Evolutionary conservation across 2,113 vertebrate species (phyloP).

Genomic region (Ginglymostoma cirratum): DNA sequence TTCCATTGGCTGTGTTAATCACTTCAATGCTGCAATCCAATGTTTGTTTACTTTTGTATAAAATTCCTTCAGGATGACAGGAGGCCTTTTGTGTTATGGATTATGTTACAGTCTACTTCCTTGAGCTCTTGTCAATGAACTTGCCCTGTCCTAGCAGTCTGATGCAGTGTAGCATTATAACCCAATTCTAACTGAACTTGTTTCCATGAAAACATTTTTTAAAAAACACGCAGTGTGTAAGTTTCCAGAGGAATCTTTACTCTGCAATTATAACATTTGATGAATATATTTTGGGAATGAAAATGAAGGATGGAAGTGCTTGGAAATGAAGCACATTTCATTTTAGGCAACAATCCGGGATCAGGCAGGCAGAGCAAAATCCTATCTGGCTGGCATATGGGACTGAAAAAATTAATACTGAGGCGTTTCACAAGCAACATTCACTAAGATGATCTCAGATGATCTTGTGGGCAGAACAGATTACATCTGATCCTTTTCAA

Average conservation of each 20-base stretch:
- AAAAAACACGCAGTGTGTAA: neutral
- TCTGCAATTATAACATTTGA: neutral
- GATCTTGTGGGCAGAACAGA: too few relatives aligned
- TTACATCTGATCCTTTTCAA: too few relatives aligned
- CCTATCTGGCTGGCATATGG: too few relatives aligned
- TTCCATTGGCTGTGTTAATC: slow-evolving; percentile 1
- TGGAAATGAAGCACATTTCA: too few relatives aligned
- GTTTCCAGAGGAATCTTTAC: neutral
- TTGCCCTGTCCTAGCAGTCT: neutral
- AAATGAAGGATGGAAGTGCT: too few relatives aligned
- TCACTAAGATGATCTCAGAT: too few relatives aligned
- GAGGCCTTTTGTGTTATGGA: neutral
- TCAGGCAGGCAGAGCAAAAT: too few relatives aligned
- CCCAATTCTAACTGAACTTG: neutral
- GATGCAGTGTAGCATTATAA: neutral
- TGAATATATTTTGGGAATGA: too few relatives aligned
- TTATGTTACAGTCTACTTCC: neutral
- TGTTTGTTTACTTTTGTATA: slow-evolving; percentile 23
- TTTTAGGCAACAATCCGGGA: too few relatives aligned
- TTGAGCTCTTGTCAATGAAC: neutral
- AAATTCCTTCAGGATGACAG: slow-evolving; percentile 17
- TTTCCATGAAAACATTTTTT: neutral
- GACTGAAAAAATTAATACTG: too few relatives aligned
- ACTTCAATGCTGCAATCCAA: slow-evolving; percentile 18
- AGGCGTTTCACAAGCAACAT: too few relatives aligned